Evolutionary conservation across 2,888 invertebrate genomes (phyloP), one percentile per base, ranked within the genome.

Genomic region (Protodeltote pygarga): DNA sequence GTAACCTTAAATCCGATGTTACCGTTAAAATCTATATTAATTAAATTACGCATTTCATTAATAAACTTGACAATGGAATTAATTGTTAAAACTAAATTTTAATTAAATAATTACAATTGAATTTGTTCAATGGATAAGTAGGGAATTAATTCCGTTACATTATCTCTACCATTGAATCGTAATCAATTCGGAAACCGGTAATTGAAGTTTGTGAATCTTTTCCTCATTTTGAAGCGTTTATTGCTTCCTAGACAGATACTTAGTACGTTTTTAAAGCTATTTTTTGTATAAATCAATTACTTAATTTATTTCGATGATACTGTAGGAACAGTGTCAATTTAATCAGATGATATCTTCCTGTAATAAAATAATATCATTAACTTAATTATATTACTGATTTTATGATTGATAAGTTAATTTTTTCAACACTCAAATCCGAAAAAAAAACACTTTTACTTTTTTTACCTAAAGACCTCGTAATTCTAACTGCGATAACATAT

Each of bases 111-210:
- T 61, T 37, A 44, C 63, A 63, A 68, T 67, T 51, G 40, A 46
- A 60, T 65, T 65, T 37, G 35, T 45, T 48, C 27, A 42, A 32
- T 32, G 31, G 50, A 46, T 58, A 61, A 57, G 41, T 46, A 40
- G 34, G 13, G 35, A 57, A 38, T 52, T 41, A 47, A 49, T 48
- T 48, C 51, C 41, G 46, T 53, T 42, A 40, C 35, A 52, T 58
- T 71, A 60, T 71, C 50, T 46, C 20, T 71, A 58, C 61, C 54
- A 73, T 62, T 66, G 67, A 59, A 53, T 51, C 28, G 35, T 70
- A 73, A 76, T 75, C 64, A 60, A 74, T 74, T 74, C 73, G 72
- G 75, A 76, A 75, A 61, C 53, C 54, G 46, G 54, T 50, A 67
- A 54, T 69, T 59, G 52, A 40, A 47, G 40, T 47, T 44, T 28